Percentiles rank a stretch among this genome's conserved stretches.
Evolutionary conservation across 30 jellyfish, hydroid and myxozoan species (phyloP).

Genomic region (Hydractinia echinata): DNA sequence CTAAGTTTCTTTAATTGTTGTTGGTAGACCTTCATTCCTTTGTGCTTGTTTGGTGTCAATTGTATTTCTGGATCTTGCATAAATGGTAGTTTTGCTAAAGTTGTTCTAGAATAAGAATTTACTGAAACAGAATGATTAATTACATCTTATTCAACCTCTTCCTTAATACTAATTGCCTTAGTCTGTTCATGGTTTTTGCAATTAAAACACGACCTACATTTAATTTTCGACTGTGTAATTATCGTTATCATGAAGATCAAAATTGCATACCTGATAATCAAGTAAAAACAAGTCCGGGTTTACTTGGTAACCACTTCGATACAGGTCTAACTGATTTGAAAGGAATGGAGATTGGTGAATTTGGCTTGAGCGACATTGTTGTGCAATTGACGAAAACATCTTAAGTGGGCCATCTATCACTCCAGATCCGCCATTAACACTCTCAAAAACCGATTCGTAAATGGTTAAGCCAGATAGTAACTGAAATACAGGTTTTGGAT

Average conservation of each 20-base stretch:
- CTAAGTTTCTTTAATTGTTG: not conserved
- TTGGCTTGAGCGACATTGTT: not conserved
- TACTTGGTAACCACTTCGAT: not conserved
- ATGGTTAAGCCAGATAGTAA: conserved; percentile 4
- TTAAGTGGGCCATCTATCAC: conserved; percentile 36
- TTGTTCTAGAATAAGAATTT: not conserved
- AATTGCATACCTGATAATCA: not conserved
- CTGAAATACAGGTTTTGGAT: not conserved
- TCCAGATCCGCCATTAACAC: conserved; percentile 15
- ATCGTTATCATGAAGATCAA: not conserved
- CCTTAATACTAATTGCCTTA: not conserved
- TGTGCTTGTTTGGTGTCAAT: not conserved
- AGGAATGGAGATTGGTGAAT: not conserved
- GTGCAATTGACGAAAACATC: not conserved
- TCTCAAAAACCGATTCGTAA: not conserved
- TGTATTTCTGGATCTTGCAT: not conserved
- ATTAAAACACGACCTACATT: not conserved
- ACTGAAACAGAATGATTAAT: not conserved
- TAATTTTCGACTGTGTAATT: not conserved
- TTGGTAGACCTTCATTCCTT: not conserved
- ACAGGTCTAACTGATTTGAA: not conserved
- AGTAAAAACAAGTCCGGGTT: not conserved
- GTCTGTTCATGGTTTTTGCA: too few species aligned
- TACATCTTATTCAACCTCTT: not conserved
- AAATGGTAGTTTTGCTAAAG: not conserved